These are phyloP conservation scores for Pygoscelis antarcticus DNA, from an alignment of 2,113 vertebrate genomes.

Conservation along the genomic window DNA sequence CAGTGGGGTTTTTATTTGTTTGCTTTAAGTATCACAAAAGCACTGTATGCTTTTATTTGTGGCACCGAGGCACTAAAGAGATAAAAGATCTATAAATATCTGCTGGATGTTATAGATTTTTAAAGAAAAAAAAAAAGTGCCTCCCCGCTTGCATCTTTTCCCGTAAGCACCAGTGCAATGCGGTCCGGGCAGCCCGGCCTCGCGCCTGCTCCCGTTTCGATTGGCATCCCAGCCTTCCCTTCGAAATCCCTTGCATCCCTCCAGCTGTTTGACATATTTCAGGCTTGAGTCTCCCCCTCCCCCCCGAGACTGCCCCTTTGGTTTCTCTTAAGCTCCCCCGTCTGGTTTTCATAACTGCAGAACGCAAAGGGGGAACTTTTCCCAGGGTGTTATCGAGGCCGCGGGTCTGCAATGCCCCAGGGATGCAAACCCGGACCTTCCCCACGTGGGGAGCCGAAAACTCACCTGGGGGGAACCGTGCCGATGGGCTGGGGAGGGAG, in stretches of 20 bases:
- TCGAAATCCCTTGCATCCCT: conserved; percentile 15
- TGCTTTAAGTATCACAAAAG: not conserved
- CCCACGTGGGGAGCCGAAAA: fast-evolving
- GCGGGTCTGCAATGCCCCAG: fast-evolving
- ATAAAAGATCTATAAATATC: conserved; percentile 30
- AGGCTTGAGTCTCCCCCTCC: not conserved
- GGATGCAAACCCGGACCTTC: not conserved
- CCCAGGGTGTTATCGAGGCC: not conserved
- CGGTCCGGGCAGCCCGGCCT: not conserved
- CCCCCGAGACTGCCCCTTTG: not conserved
- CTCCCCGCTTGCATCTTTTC: not conserved
- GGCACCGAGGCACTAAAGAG: not conserved
- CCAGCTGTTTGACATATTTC: conserved; percentile 38
- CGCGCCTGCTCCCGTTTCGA: not conserved
- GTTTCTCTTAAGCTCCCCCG: not conserved
- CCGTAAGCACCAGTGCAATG: not conserved
- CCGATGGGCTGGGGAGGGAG: not conserved
- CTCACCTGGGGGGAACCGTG: not conserved
- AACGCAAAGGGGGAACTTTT: not conserved
- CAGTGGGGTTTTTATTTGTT: not conserved
- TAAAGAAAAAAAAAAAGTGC: not conserved
- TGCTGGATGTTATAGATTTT: not conserved
- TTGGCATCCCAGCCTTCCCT: not conserved
- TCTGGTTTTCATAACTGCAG: not conserved
- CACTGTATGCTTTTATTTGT: not conserved